phyloP scores from a whole-genome alignment of 2,888 invertebrate species.

The Apodemia hepburni region DNA sequence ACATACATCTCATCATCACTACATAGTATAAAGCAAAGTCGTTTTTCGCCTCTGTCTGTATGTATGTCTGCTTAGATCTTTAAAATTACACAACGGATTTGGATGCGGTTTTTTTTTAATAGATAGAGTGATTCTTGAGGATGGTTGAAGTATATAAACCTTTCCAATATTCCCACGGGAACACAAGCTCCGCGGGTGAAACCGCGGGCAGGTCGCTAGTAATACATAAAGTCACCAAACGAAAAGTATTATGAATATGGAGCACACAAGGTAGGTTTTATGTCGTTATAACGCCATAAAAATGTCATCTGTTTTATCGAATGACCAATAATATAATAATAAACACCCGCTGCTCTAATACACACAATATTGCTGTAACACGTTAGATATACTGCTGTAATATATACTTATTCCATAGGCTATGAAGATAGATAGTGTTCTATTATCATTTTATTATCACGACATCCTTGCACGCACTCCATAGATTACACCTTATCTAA shows the following conservation, averaged over 20 bases:
- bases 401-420: neutral
- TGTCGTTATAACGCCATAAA: neutral
- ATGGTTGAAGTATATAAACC: too few relatives aligned
- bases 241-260: too few relatives aligned
- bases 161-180: too few relatives aligned
- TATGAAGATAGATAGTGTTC: constrained; percentile 6
- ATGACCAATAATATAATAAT: constrained; percentile 1
- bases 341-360: neutral
- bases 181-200: too few relatives aligned
- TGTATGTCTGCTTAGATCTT: too few relatives aligned
- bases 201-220: too few relatives aligned
- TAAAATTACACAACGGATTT: too few relatives aligned
- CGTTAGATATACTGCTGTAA: neutral
- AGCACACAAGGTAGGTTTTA: neutral
- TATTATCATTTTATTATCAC: constrained; percentile 30
- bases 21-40: too few relatives aligned
- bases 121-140: too few relatives aligned
- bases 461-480: constrained; percentile 33
- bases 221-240: neutral
- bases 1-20: too few relatives aligned
- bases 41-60: too few relatives aligned
- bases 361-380: constrained; percentile 2
- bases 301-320: constrained; percentile 1
- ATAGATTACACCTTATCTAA: constrained; percentile 34
- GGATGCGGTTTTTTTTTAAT: too few relatives aligned